Base-by-base conservation (phyloP, 2,113 vertebrate species). In the Phylloscopus whistleri region DNA sequence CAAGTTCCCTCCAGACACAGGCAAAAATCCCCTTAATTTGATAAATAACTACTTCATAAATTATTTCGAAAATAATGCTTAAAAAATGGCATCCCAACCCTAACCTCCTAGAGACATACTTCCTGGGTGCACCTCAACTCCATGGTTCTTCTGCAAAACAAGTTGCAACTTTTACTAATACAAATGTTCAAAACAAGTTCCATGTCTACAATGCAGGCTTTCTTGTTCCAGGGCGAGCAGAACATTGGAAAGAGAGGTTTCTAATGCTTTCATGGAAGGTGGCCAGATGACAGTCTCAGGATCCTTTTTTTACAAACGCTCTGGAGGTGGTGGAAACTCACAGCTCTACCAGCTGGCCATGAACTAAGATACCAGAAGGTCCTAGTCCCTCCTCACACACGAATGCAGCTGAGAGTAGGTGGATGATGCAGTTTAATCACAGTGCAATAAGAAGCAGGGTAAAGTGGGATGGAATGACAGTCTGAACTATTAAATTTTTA, bases 351-450 rank as follows among this genome's bases (percentile, higher is more conserved):
- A 88, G 85, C 68, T 69, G 90, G 69, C 66, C 39, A 12, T 5
- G 18, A 90, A 77, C 63, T 46, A 41, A 76, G 31, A 74, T 21
- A 87, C 58, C 92, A 95, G 70, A 92, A 91, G 59, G 75, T 60
- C 75, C 37, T 17, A 66, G 58, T 44, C 22, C 70, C 31, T 73
- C n/a, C 23, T 83, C 49, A 52, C 78, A 74, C 52, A 72, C 0
- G 1, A 79, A 53, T 11, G 13, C 62, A 90, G 63, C 35, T 52
- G 16, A 80, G 41, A 62, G 67, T 53, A 82, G 35, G 82, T n/a
- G 68, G 78, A 74, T 66, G 55, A 85, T 46, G 80, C 33, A 48
- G 63, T 68, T 90, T 67, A 39, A 79, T 39, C 27, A 11, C 44
- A 74, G 52, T 12, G 39, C 44, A 77, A 8, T 68, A 77, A 62